These are phyloP conservation scores for Apis dorsata DNA, from an alignment of 1,140 invertebrate genomes.

Conservation along the genomic window DNA sequence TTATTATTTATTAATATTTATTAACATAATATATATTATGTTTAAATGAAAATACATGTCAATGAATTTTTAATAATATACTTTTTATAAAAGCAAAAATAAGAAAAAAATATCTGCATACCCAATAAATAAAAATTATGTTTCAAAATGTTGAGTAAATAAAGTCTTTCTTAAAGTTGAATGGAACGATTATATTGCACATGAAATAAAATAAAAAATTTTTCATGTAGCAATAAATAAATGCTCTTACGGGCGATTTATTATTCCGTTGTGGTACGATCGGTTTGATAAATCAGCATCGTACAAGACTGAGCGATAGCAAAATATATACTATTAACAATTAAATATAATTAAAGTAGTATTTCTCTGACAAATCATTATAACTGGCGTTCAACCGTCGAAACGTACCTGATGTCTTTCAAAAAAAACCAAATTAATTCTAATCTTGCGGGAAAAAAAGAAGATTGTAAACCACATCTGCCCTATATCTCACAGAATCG, in stretches of 20 bases:
- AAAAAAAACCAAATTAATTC: conserved; percentile 45
- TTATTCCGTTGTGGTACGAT: conserved; percentile 44
- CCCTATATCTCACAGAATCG: conserved; percentile 22
- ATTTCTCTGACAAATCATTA: conserved; percentile 48
- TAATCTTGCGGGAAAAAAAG: conserved; percentile 14
- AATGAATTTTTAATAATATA: not conserved
- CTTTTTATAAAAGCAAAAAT: not conserved
- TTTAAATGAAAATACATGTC: not conserved
- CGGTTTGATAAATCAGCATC: conserved; percentile 6
- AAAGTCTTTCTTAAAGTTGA: conserved; percentile 51
- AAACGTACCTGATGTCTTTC: conserved; percentile 65
- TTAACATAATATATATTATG: too few relatives aligned
- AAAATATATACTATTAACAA: conserved; percentile 43
- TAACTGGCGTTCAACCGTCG: conserved; percentile 55
- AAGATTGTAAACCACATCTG: conserved; percentile 21
- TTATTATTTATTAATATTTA: too few relatives aligned
- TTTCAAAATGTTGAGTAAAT: not conserved
- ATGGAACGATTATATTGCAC: conserved; percentile 49
- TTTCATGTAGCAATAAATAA: not conserved
- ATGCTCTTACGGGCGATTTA: not conserved
- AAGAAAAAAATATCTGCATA: not conserved
- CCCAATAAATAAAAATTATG: not conserved
- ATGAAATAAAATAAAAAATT: not conserved
- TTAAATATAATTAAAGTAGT: conserved; percentile 40
- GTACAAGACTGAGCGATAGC: conserved; percentile 54